These are phyloP conservation scores for Callimorpha dominula DNA, from an alignment of 2,888 invertebrate genomes.

Conservation along the genomic window DNA sequence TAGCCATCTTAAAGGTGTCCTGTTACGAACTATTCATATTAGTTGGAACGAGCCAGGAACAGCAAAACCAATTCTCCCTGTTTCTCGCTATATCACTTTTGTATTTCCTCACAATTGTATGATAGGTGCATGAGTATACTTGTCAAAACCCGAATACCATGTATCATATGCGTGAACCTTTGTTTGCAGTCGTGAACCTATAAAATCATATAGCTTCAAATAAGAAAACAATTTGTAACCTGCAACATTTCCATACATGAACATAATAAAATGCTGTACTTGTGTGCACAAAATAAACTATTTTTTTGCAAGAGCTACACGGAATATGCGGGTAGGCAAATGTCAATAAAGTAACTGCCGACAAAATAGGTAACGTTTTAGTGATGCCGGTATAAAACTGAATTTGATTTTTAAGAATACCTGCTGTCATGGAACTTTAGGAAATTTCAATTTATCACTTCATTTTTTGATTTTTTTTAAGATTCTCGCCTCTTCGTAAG, in stretches of 20 bases:
- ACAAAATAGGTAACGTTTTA: constrained; percentile 3
- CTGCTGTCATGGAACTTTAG: too few relatives aligned
- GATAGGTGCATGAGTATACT: too few relatives aligned
- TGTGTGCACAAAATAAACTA: background rate
- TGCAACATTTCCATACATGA: background rate
- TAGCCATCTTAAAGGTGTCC: background rate
- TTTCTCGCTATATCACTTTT: too few relatives aligned
- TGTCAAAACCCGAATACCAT: too few relatives aligned
- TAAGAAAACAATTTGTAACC: background rate
- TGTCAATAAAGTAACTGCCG: background rate
- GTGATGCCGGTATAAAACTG: background rate
- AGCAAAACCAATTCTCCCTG: background rate
- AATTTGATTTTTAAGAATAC: too few relatives aligned
- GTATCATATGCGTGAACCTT: too few relatives aligned
- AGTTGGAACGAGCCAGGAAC: background rate
- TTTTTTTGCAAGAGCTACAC: background rate
- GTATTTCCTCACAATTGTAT: too few relatives aligned
- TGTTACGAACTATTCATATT: too few relatives aligned
- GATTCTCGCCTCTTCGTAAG: too few relatives aligned
- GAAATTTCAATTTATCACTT: too few relatives aligned
- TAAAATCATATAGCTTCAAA: background rate
- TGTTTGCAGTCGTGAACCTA: too few relatives aligned
- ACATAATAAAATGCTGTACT: background rate
- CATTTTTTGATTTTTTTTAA: too few relatives aligned
- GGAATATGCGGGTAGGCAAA: constrained; percentile 9